Base-by-base conservation (phyloP, 1,140 invertebrate genomes). In the Tetramorium simillimum region DNA sequence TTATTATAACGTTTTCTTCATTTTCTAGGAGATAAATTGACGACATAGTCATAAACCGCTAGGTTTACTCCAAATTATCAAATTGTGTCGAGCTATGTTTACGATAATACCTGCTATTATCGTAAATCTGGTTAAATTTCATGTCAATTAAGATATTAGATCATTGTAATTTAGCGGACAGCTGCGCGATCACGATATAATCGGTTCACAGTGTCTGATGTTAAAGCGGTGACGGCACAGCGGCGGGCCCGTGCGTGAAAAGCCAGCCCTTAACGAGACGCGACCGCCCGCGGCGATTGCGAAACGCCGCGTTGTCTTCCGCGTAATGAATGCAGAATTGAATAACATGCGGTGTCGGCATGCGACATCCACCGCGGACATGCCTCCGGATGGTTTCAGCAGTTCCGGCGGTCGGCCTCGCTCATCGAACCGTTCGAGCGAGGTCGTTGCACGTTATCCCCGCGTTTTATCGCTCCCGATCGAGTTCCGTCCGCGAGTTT, bases 241-340 rank as follows among this genome's bases (percentile, higher is more conserved):
- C 60, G 40, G 40, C 58, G 46, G 60, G 6, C 2, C 7, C 14
- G 9, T 40, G 21, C 56, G 78, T 77, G 73, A 73, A 77, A 70
- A 88, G 72, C 76, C 80, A 37, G 7, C 67, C 81, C 69, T 86
- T 89, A 89, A 89, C 88, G 88, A 89, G 88, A 75, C 87, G 72
- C 70, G 63, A 76, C 69, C 84, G 56, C 88, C 56, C 65, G 67
- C 53, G 70, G 88, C 76, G 85, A 85, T 84, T 65, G 72, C 56
- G 63, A 76, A 73, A 37, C 33, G 16, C 49, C 88, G 49, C 53
- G 77, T 84, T 89, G 88, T 90, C 86, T 89, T 78, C 67, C 53
- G 56, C 67, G 76, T 85, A 89, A 90, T 89, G 85, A 85, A 89
- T 89, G 58, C 73, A 73, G 82, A 89, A 89, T 90, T 89, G 85